Conservation (phyloP, 2,797 vertebrate species). For the Gymnoscopelus braueri region DNA sequence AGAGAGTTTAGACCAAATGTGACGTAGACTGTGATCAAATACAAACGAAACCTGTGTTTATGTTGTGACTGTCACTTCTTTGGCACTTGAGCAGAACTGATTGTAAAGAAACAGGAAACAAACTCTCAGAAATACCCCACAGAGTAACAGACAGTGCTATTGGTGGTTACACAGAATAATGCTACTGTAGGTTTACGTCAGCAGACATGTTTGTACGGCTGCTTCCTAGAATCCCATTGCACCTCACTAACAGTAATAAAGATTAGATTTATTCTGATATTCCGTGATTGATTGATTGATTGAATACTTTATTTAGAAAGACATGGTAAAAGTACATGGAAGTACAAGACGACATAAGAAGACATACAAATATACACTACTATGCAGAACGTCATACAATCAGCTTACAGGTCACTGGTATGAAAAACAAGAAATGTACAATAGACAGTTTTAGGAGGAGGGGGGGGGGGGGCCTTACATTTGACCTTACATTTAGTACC, state of each 20-base stretch:
- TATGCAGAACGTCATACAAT: no score
- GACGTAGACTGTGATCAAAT: neutral
- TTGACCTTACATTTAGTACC: neutral
- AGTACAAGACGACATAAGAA: no score
- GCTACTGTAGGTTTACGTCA: conserved; percentile 1
- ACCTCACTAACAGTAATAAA: neutral
- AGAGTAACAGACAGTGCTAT: neutral
- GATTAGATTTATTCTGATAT: no score
- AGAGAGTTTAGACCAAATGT: neutral
- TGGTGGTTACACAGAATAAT: neutral
- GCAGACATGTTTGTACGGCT: neutral
- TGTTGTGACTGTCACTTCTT: conserved; percentile 30
- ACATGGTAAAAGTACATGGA: no score
- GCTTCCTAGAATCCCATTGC: conserved; percentile 21
- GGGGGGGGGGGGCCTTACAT: no score
- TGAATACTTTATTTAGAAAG: no score
- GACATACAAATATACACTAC: no score
- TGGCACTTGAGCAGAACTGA: conserved; percentile 29
- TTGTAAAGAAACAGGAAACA: conserved; percentile 60
- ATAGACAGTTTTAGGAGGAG: no score
- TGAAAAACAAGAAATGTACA: no score
- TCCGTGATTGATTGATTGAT: no score
- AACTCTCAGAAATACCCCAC: conserved; percentile 11
- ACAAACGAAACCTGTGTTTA: conserved; percentile 6
- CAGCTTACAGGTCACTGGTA: no score